Base-by-base conservation (phyloP, 2,113 vertebrate species). In the Alouatta palliata region DNA sequence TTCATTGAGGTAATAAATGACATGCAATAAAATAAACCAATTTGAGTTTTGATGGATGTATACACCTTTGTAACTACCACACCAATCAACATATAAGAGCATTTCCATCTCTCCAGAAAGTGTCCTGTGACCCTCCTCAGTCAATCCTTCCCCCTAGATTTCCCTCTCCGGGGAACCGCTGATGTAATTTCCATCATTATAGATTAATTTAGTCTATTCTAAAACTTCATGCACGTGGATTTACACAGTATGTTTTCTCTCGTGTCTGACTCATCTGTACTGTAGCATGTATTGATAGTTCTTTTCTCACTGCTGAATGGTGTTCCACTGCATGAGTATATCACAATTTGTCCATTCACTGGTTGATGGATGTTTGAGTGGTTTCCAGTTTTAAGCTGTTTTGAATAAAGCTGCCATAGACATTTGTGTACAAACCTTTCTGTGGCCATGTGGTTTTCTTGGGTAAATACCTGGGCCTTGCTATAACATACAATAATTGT, bases 41-140 rank as follows among this genome's bases (percentile, higher is more conserved):
- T 75, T 45, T 87, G 81, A 93, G 5, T 91, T 93, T 73, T 85
- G 64, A 40, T 47, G 97, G 56, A 90, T 25, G 45, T 56, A 30
- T n/a, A 77, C 1, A 0, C n/a, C 43, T 47, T 17, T 77, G 56
- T 86, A 43, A 91, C 32, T 16, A 64, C 56, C 21, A 37, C 3
- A 16, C 0, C 9, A 21, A 37, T 90, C 47, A 84, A 84, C 70
- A 49, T 35, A 40, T 17, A 79, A 79, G 32, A 49, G 77, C 30
- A 86, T 66, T 95, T 73, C 54, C 47, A 37, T 70, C 20, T 87
- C 45, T 43, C 20, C 10, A 0, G 8, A 80, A 89, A 56, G 54
- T 49, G 14, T 4, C 66, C 4, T 47, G 25, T 56, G 37, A 4
- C 13, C 43, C 45, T 82, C 82, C 43, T 45, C 9, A 32, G 23